Evolutionary conservation across 2,888 invertebrate genomes (phyloP).

Genomic region (Pseudococcus viburni): DNA sequence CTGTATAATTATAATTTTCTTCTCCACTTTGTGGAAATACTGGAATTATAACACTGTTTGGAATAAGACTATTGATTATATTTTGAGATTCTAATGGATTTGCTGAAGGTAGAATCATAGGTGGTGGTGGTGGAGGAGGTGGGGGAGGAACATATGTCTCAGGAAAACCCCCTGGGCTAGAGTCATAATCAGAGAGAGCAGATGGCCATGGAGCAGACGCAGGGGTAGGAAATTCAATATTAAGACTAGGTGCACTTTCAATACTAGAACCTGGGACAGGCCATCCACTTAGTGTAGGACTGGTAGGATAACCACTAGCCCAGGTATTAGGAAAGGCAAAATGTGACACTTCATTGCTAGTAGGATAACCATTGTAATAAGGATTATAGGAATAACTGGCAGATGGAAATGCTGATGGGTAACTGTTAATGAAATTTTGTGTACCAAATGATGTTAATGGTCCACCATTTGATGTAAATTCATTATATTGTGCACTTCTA

Average conservation of each 20-base stretch:
- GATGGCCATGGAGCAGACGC: conserved; percentile 55
- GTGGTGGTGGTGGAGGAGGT: background rate
- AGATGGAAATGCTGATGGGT: background rate
- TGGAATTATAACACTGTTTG: background rate
- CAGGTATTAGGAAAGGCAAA: conserved; percentile 24
- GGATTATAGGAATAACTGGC: background rate
- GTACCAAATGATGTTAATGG: conserved; percentile 1
- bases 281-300: conserved; percentile 26
- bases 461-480: background rate
- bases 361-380: background rate
- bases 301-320: conserved; percentile 16
- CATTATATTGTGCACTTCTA: background rate
- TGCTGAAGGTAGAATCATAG: background rate
- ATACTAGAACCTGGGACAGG: background rate
- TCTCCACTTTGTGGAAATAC: conserved; percentile 16
- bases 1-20: conserved; percentile 18
- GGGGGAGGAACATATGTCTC: conserved; percentile 20
- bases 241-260: background rate
- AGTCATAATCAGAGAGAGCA: background rate
- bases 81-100: background rate
- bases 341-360: background rate
- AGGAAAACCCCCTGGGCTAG: background rate
- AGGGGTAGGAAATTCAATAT: conserved; percentile 10
- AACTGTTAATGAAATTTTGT: background rate
- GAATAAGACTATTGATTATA: background rate